These are phyloP conservation scores for Lasioglossum zephyrum DNA, from an alignment of 2,888 invertebrate genomes.

Conservation along the genomic window DNA sequence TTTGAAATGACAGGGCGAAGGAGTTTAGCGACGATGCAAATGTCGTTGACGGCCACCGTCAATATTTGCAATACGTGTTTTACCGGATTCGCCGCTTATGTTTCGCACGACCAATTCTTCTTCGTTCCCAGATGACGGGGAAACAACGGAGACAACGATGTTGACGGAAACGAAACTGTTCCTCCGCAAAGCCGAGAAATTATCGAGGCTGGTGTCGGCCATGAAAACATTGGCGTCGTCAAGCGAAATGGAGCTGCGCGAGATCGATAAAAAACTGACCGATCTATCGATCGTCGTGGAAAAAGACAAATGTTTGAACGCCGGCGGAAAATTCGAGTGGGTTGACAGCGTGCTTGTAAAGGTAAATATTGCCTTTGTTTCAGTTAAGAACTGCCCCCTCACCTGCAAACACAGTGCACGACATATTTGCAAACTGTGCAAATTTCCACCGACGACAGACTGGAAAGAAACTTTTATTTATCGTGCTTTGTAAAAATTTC, in stretches of 20 bases:
- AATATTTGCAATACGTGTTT: background rate
- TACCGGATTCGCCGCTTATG: background rate
- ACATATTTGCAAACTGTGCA: background rate
- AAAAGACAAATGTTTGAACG: constrained; percentile 88
- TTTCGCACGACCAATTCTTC: background rate
- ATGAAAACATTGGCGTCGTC: constrained; percentile 70
- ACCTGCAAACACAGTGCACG: background rate
- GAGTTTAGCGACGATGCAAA: background rate
- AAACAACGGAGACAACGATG: constrained; percentile 48
- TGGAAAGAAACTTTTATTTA: background rate
- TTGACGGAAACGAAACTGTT: constrained; percentile 79
- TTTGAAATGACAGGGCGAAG: background rate
- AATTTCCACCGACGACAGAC: background rate
- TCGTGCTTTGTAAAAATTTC: background rate
- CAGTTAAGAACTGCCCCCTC: background rate
- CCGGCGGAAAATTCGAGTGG: constrained; percentile 97
- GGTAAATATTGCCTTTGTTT: constrained; percentile 81
- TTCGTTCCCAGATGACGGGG: constrained; percentile 40
- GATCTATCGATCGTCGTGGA: constrained; percentile 84
- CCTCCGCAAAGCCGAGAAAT: constrained; percentile 81
- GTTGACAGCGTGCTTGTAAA: constrained; percentile 95
- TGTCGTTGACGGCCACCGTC: background rate
- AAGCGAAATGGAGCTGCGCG: constrained; percentile 72
- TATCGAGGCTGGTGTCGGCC: constrained; percentile 78
- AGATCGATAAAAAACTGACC: constrained; percentile 81